Evolutionary conservation across 2,113 vertebrate genomes (phyloP).

Genomic region (Myanophis thanlyinensis): DNA sequence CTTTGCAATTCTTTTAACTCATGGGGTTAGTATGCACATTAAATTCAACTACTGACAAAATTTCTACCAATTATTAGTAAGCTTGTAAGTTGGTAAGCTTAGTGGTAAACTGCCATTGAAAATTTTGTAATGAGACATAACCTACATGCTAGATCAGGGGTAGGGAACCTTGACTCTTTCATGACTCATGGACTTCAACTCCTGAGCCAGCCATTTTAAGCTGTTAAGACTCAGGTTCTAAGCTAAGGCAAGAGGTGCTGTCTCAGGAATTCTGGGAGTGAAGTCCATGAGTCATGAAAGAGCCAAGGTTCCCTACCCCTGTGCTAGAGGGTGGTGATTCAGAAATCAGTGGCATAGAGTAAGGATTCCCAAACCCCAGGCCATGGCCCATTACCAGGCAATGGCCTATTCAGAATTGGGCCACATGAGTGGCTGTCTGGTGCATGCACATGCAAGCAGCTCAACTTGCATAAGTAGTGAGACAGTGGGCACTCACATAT

Average conservation of each 20-base stretch:
- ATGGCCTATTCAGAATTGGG: neutral
- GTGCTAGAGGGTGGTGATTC: neutral
- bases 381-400: no score
- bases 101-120: neutral
- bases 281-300: no score
- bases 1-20: neutral
- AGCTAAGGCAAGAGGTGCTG: no score
- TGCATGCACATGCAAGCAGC: no score
- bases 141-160: no score
- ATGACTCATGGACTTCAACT: no score
- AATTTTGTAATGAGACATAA: neutral
- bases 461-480: neutral
- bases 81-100: neutral
- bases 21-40: neutral
- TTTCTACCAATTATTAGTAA: neutral
- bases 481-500: no score
- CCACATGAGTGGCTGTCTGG: neutral
- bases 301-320: no score
- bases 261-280: no score
- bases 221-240: no score
- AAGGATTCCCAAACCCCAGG: neutral
- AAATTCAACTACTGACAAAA: neutral
- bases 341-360: neutral
- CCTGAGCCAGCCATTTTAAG: no score
- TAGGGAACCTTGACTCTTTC: no score